Conservation (phyloP, 2,888 invertebrate species). For the Leptinotarsa haldemani region DNA sequence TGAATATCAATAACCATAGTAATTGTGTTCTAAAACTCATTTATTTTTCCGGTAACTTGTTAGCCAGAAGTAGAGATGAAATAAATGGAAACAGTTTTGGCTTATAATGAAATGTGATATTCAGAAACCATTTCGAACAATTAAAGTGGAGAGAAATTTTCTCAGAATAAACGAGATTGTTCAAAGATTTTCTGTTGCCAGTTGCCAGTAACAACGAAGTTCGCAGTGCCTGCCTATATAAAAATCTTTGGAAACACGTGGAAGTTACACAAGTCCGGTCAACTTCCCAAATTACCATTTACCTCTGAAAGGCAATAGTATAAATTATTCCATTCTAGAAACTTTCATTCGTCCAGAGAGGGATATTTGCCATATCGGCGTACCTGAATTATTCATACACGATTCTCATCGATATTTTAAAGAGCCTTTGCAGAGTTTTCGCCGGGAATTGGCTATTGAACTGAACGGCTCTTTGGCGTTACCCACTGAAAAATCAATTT, state of each 20-base stretch:
- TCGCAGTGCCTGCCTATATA: no score
- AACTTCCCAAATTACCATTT: slow-evolving; percentile 15
- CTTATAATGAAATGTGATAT: no score
- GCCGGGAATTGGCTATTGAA: neutral
- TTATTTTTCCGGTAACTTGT: no score
- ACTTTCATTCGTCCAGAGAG: slow-evolving; percentile 15
- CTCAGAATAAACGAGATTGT: no score
- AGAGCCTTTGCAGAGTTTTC: slow-evolving; percentile 13
- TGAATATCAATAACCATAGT: no score
- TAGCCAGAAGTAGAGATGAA: no score
- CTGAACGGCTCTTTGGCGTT: neutral
- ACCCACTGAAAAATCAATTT: slow-evolving; percentile 4
- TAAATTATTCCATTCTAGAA: slow-evolving; percentile 10
- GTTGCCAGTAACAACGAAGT: no score
- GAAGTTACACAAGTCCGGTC: slow-evolving; percentile 1
- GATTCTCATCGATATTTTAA: slow-evolving; percentile 12
- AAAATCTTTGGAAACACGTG: neutral
- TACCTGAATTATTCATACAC: slow-evolving; percentile 16
- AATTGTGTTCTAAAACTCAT: no score
- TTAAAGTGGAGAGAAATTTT: no score
- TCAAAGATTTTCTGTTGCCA: no score
- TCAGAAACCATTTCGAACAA: no score
- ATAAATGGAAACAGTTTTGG: no score
- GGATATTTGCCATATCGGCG: slow-evolving; percentile 9
- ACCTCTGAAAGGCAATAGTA: slow-evolving; percentile 5